Conservation (phyloP, 2,797 vertebrate species). For the Notolepis coatsorum region DNA sequence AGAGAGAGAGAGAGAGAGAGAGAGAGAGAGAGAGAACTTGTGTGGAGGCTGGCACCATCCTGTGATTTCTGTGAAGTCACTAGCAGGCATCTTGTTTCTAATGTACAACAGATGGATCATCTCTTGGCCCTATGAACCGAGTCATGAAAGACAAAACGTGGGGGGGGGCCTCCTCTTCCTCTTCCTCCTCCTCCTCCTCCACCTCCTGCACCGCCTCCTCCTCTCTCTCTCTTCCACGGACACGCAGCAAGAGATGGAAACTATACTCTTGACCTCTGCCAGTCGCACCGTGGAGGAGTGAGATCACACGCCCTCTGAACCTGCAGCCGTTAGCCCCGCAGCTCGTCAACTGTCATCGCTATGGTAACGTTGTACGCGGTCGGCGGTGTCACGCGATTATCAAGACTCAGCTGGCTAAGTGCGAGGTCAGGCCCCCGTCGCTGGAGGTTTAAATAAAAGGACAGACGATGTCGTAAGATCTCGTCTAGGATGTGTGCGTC, state of each 20-base stretch:
- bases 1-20: not conserved
- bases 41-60: conserved; percentile 55
- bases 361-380: not conserved
- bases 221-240: conserved; percentile 13
- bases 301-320: conserved; percentile 30
- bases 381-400: not conserved
- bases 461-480: no score
- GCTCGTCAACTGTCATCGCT: not conserved
- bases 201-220: conserved; percentile 6
- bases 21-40: conserved; percentile 44
- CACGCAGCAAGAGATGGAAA: conserved; percentile 60
- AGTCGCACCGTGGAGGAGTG: conserved; percentile 35
- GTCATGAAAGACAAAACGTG: conserved; percentile 39
- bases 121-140: conserved; percentile 38
- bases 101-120: conserved; percentile 75
- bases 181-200: not conserved
- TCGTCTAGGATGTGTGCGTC: not conserved
- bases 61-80: conserved; percentile 67
- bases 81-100: conserved; percentile 73
- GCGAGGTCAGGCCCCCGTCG: not conserved
- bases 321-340: not conserved
- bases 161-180: conserved; percentile 25
- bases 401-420: not conserved
- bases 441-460: not conserved
- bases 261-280: conserved; percentile 45